These are phyloP conservation scores for Erebia epiphron DNA, from an alignment of 2,888 invertebrate species.

Conservation along the genomic window DNA sequence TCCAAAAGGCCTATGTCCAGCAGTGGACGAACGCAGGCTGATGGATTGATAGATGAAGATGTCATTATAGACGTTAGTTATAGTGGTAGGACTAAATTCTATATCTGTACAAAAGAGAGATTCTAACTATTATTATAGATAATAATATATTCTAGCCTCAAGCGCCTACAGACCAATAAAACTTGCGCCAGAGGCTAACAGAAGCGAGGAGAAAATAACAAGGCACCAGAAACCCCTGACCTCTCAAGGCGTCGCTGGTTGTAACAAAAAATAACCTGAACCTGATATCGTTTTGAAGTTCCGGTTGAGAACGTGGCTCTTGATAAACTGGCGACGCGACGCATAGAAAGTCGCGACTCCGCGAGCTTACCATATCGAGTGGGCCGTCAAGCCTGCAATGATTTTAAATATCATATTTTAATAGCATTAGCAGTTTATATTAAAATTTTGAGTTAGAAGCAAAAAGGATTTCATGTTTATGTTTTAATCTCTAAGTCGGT, in stretches of 20 bases:
- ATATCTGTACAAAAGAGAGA: conserved; percentile 49
- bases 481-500: conserved; percentile 1
- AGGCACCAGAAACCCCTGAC: conserved; percentile 49
- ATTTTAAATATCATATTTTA: conserved; percentile 44
- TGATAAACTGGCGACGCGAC: conserved; percentile 48
- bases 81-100: conserved; percentile 32
- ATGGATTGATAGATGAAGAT: too few relatives aligned
- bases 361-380: conserved; percentile 66
- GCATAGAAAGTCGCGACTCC: conserved; percentile 72
- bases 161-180: conserved; percentile 62
- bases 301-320: conserved; percentile 46
- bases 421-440: conserved; percentile 25
- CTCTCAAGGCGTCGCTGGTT: conserved; percentile 45
- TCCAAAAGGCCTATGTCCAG: too few relatives aligned
- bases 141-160: conserved; percentile 21
- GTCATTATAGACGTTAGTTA: conserved; percentile 54
- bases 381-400: conserved; percentile 47
- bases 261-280: conserved; percentile 21
- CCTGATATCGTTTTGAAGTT: conserved; percentile 36
- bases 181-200: conserved; percentile 63
- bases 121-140: conserved; percentile 34
- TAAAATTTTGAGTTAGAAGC: conserved; percentile 5
- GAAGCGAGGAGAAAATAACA: conserved; percentile 65
- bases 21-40: too few relatives aligned
- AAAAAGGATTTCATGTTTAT: background rate